These are phyloP conservation scores for Thymallus thymallus DNA, from an alignment of 2,113 vertebrate species.

Conservation along the genomic window DNA sequence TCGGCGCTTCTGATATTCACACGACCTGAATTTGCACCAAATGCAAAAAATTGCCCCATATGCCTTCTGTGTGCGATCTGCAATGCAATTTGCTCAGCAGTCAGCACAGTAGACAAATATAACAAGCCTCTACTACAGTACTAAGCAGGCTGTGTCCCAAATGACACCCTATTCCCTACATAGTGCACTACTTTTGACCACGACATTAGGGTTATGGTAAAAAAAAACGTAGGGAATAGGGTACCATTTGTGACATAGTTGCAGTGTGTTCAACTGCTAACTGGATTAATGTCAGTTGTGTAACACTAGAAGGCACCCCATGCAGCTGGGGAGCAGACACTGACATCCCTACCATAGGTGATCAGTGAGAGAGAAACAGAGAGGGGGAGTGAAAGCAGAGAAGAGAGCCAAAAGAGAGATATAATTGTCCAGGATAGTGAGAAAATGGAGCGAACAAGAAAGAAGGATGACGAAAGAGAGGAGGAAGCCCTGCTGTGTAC, in stretches of 20 bases:
- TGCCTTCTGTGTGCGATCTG: neutral
- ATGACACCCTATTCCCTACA: too few relatives aligned
- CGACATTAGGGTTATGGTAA: too few relatives aligned
- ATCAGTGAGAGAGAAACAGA: neutral
- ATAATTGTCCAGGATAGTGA: too few relatives aligned
- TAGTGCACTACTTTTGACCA: too few relatives aligned
- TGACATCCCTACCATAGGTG: constrained; percentile 4
- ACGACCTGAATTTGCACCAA: constrained; percentile 7
- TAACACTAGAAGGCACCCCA: neutral
- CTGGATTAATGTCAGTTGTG: neutral
- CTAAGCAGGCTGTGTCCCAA: neutral
- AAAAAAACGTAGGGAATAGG: too few relatives aligned
- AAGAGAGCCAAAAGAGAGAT: too few relatives aligned
- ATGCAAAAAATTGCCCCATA: neutral
- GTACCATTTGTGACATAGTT: too few relatives aligned
- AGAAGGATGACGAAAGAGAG: neutral
- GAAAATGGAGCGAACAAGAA: too few relatives aligned
- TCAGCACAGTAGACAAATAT: neutral
- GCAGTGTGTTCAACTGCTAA: neutral
- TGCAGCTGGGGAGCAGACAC: constrained; percentile 3
- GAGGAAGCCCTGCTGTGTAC: constrained; percentile 59
- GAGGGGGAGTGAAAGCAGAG: too few relatives aligned
- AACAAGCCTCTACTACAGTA: neutral
- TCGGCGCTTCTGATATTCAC: neutral
- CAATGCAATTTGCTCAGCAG: neutral